These are phyloP conservation scores for Himalopsyche japonica DNA, from an alignment of 2,888 invertebrate genomes.

Conservation along the genomic window DNA sequence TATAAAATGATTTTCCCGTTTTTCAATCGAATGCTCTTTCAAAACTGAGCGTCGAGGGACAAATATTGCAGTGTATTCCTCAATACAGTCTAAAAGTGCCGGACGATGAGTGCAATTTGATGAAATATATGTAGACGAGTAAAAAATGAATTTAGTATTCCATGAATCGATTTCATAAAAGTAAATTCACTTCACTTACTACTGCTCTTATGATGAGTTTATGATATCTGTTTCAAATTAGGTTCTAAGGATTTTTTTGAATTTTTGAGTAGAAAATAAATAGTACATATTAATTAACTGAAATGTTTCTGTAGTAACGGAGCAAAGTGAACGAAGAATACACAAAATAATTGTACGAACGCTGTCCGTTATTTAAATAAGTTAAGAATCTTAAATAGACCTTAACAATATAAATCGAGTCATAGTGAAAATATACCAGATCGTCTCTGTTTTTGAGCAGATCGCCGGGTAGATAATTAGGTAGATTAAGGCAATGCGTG, in stretches of 20 bases:
- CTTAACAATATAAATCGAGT: neutral
- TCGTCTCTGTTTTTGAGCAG: neutral
- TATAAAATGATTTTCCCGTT: neutral
- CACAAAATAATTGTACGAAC: neutral
- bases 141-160: no score
- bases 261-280: neutral
- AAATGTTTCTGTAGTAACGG: neutral
- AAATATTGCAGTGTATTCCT: neutral
- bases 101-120: no score
- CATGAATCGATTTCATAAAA: no score
- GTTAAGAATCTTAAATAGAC: neutral
- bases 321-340: neutral
- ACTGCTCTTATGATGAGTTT: no score
- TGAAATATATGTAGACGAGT: no score
- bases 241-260: neutral
- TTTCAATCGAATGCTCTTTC: neutral
- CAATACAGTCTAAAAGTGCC: neutral
- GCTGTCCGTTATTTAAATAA: neutral
- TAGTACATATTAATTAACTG: neutral
- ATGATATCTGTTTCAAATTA: neutral
- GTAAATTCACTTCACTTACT: no score
- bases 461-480: no score
- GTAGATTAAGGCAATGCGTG: no score
- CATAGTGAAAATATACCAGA: neutral
- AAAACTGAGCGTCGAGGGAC: neutral